These are phyloP conservation scores for Cerastis rubricosa DNA, from an alignment of 2,888 invertebrate genomes.

Conservation along the genomic window DNA sequence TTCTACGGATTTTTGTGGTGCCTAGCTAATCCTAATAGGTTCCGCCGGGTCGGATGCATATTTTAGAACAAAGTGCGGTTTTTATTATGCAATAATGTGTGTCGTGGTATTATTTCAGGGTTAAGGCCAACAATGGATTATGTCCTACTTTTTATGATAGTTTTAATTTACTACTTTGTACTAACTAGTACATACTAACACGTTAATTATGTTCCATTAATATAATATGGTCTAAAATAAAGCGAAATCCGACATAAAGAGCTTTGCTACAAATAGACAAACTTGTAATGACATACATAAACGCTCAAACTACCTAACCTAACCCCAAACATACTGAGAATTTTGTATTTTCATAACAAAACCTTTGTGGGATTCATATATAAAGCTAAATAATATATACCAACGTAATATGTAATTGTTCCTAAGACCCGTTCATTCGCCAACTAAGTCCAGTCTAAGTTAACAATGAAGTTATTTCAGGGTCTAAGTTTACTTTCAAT, in stretches of 20 bases:
- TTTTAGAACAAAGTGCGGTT: background rate
- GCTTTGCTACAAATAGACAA: background rate
- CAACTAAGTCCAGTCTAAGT: slow-evolving; percentile 31
- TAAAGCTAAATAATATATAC: slow-evolving; percentile 16
- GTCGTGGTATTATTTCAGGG: background rate
- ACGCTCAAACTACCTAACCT: background rate
- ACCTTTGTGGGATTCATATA: slow-evolving; percentile 27
- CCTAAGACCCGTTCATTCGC: slow-evolving; percentile 11
- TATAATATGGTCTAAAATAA: background rate
- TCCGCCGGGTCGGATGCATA: no score
- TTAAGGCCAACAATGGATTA: background rate
- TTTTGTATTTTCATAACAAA: slow-evolving; percentile 44
- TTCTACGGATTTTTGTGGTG: slow-evolving; percentile 35
- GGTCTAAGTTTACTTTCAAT: slow-evolving; percentile 57
- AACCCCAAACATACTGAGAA: slow-evolving; percentile 10
- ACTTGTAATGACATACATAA: slow-evolving; percentile 5
- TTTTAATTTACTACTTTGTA: background rate
- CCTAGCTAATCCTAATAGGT: slow-evolving; percentile 20
- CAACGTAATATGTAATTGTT: slow-evolving; percentile 26
- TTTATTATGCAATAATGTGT: background rate
- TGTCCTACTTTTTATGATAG: background rate
- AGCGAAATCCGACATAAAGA: background rate
- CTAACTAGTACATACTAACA: background rate
- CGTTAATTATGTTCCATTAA: background rate
- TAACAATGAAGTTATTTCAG: slow-evolving; percentile 58